Percentiles rank a stretch among this genome's conserved stretches.
These are phyloP conservation scores for Oxygymnocypris stewartii DNA, from an alignment of 2,113 vertebrate genomes.

Conservation along the genomic window DNA sequence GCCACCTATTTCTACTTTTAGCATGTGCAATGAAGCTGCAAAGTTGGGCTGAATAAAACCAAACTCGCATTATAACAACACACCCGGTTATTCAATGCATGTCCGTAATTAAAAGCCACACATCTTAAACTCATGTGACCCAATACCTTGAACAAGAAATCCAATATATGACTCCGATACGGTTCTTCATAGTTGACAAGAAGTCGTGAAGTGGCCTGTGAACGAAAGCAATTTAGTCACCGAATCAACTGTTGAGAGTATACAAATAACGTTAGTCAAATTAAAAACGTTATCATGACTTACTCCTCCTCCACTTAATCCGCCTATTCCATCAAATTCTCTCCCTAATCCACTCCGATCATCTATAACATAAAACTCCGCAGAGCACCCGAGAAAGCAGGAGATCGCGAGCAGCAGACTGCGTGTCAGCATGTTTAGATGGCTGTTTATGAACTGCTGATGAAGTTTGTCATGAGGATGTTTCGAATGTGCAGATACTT, in stretches of 20 bases:
- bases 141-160: slow-evolving; percentile 93
- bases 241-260: no score
- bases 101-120: no score
- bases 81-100: neutral
- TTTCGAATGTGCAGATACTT: neutral
- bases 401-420: neutral
- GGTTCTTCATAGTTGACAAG: slow-evolving; percentile 93
- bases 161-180: slow-evolving; percentile 88
- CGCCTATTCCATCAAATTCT: slow-evolving; percentile 90
- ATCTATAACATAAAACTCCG: slow-evolving; percentile 74
- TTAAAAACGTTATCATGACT: slow-evolving; percentile 39
- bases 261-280: slow-evolving; percentile 44
- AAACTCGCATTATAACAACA: neutral
- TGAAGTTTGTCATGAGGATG: neutral
- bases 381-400: neutral
- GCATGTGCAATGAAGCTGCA: slow-evolving; percentile 91
- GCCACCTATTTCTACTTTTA: slow-evolving; percentile 98
- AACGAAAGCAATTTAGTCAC: neutral
- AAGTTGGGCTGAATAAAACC: slow-evolving; percentile 84
- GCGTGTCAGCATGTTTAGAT: neutral
- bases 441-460: neutral
- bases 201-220: slow-evolving; percentile 90
- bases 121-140: neutral
- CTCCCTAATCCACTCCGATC: slow-evolving; percentile 80
- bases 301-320: slow-evolving; percentile 93